A percentile compares a stretch with the other conserved stretches of the same genome.
These are phyloP conservation scores for Rhadinocentrus ornatus DNA, from an alignment of 2,797 vertebrate species.

Conservation along the genomic window DNA sequence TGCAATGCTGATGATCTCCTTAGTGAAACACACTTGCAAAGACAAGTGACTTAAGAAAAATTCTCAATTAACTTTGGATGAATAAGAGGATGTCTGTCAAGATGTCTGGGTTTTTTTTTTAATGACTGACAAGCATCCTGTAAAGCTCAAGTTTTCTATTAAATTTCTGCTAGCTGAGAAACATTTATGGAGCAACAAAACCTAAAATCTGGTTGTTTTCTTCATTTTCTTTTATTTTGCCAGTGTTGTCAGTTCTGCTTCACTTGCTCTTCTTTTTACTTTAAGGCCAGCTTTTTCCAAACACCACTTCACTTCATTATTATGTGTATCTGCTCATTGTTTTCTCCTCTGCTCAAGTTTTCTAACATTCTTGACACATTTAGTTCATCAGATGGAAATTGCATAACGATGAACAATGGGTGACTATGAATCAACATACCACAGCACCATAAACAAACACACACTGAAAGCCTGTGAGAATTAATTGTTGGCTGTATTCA, in stretches of 20 bases:
- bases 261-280: constrained; percentile 18
- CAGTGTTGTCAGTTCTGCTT: constrained; percentile 20
- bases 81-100: constrained; percentile 5
- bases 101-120: background rate
- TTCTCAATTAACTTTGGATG: constrained; percentile 22
- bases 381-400: constrained; percentile 65
- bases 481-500: constrained; percentile 31
- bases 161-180: background rate
- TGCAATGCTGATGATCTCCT: constrained; percentile 12
- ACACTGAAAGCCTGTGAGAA: constrained; percentile 30
- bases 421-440: constrained; percentile 49
- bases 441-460: constrained; percentile 30
- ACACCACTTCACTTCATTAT: background rate
- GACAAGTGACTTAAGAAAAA: constrained; percentile 13
- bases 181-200: background rate
- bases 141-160: background rate
- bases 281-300: constrained; percentile 18
- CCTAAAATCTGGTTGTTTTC: constrained; percentile 4
- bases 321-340: constrained; percentile 23
- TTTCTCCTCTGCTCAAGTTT: constrained; percentile 16
- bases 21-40: constrained; percentile 9
- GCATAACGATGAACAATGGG: constrained; percentile 53
- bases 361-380: constrained; percentile 56
- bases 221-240: constrained; percentile 11
- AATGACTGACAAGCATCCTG: background rate